phyloP scores from a whole-genome alignment of 1,140 invertebrate species.

The Drosophila ficusphila region DNA sequence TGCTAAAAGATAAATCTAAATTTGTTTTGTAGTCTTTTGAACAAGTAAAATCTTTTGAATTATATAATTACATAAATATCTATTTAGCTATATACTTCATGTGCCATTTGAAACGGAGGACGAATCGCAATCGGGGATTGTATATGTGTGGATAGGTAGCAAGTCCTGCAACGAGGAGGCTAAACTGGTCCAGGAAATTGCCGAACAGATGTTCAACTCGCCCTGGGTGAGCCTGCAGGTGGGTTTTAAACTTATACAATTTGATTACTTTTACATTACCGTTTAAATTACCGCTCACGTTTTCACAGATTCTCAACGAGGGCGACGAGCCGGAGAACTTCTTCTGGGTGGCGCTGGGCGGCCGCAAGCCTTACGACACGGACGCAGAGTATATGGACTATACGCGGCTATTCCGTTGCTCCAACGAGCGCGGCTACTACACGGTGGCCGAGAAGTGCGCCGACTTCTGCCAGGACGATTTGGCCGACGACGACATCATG shows the following conservation, averaged over 20 bases:
- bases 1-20: not conserved
- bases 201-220: slow-evolving; percentile 96
- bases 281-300: not conserved
- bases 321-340: slow-evolving; percentile 99
- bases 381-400: slow-evolving; percentile 97
- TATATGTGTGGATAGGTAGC: slow-evolving; percentile 98
- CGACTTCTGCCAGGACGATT: slow-evolving; percentile 99
- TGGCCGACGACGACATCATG: slow-evolving; percentile 99
- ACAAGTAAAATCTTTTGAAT: not conserved
- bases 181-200: slow-evolving; percentile 95
- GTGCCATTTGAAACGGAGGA: slow-evolving; percentile 97
- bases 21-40: not conserved
- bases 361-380: slow-evolving; percentile 95
- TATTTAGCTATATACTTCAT: slow-evolving; percentile 95
- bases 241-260: not conserved
- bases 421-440: slow-evolving; percentile 99
- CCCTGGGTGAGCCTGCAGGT: slow-evolving; percentile 93
- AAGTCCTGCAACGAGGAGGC: slow-evolving; percentile 95
- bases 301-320: slow-evolving; percentile 92
- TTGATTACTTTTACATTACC: not conserved
- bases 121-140: slow-evolving; percentile 94
- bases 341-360: slow-evolving; percentile 98
- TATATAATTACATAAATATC: not conserved
- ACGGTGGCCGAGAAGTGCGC: slow-evolving; percentile 99
- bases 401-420: slow-evolving; percentile 98